phyloP scores from a whole-genome alignment of 2,113 vertebrate species.

The Brienomyrus brachyistius region DNA sequence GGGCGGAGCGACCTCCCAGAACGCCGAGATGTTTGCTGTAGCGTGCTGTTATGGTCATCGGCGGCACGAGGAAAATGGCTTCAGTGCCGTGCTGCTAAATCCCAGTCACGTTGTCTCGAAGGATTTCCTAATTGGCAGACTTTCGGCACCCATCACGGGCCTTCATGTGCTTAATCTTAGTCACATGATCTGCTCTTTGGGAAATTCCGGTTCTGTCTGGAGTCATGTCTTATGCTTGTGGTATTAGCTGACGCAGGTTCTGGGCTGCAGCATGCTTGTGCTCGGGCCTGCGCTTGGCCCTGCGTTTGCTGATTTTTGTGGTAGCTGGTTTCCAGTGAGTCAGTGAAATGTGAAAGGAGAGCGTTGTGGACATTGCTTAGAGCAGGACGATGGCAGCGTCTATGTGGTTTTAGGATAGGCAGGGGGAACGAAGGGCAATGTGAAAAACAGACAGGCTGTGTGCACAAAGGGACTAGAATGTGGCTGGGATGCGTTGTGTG shows the following conservation, averaged over 20 bases:
- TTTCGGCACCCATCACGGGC: not conserved
- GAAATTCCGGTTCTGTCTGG: not conserved
- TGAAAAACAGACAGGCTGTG: not conserved
- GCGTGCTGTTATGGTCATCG: not conserved
- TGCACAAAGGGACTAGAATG: not conserved
- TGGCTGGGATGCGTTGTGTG: not conserved
- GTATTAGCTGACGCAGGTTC: not conserved
- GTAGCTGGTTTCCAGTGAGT: not conserved
- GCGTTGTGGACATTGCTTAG: not conserved
- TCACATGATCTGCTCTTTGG: not conserved
- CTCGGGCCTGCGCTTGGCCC: not conserved
- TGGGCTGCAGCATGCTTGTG: not conserved
- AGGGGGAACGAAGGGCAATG: not conserved
- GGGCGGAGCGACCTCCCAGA: constrained; percentile 41
- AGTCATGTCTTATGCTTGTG: not conserved
- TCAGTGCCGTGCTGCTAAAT: not conserved
- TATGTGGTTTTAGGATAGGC: not conserved
- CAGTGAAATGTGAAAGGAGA: not conserved
- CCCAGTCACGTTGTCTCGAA: not conserved
- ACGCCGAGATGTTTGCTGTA: constrained; percentile 37
- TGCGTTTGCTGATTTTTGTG: not conserved
- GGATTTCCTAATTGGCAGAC: not conserved
- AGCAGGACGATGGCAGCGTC: not conserved
- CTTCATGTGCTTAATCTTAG: not conserved
- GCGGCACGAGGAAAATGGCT: not conserved